Conservation (phyloP, 2,113 vertebrate species). For the Brachionichthys hirsutus region DNA sequence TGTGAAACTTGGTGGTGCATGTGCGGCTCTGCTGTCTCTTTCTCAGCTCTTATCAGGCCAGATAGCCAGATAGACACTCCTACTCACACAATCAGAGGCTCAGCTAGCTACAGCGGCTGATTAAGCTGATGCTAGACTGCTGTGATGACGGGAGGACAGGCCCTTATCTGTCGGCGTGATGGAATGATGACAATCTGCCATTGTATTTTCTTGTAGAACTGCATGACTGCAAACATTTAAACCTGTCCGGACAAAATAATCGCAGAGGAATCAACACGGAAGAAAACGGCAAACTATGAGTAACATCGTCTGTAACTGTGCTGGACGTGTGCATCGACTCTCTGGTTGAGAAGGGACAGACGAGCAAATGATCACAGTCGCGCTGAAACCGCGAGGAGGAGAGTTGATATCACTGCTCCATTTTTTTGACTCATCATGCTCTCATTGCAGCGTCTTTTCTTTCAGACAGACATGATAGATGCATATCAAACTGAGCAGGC, state of each 20-base stretch:
- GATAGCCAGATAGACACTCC: constrained; percentile 53
- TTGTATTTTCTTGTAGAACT: constrained; percentile 23
- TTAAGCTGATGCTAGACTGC: constrained; percentile 48
- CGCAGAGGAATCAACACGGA: neutral
- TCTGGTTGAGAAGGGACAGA: constrained; percentile 13
- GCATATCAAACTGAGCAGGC: constrained; percentile 79
- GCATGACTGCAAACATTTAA: constrained; percentile 16
- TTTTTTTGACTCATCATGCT: constrained; percentile 71
- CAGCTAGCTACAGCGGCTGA: constrained; percentile 60
- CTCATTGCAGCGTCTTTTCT: constrained; percentile 75
- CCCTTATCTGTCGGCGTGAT: constrained; percentile 73
- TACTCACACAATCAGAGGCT: constrained; percentile 50
- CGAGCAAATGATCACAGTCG: constrained; percentile 51
- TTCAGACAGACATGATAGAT: constrained; percentile 82
- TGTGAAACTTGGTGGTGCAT: constrained; percentile 29
- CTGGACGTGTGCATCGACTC: neutral
- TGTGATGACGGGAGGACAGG: constrained; percentile 63
- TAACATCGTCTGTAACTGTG: neutral
- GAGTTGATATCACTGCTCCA: constrained; percentile 60
- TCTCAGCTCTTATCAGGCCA: constrained; percentile 55
- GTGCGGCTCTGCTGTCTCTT: constrained; percentile 37
- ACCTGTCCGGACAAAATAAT: constrained; percentile 9
- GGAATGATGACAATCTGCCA: constrained; percentile 68
- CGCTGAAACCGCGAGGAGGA: constrained; percentile 62
- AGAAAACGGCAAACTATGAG: neutral